Evolutionary conservation across 2,888 invertebrate species (phyloP), one percentile per base, ranked within the genome.

Genomic region (Drosophila imparisetae): DNA sequence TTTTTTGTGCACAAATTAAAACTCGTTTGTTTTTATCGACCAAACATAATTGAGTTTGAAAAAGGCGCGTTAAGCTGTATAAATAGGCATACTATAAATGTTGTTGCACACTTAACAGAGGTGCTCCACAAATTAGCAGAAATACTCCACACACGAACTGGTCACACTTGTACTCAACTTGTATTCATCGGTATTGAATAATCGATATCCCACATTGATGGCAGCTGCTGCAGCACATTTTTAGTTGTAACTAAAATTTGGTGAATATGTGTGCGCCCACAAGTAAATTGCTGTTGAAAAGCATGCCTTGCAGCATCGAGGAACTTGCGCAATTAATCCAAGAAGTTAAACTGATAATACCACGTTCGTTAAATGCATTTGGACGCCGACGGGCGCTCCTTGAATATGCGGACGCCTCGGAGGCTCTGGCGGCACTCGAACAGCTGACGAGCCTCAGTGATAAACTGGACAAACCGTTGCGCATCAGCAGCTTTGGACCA

Each of bases 381-480:
- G 91, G 91, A 1, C 78, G 91, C 1, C 82, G 86, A 29, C 91
- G 91, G 30, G 80, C 80, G 6, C 58, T 91, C n/a, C 60, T 91
- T 10, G 79, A 74, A 11, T 91, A 90, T 52, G 63, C 75, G 2
- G 72, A 79, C 29, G 50, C 64, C 2, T 45, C 27, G 8, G 81
- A 86, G 55, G 81, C 88, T 15, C 64, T 70, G 24, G n/a, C n/a
- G 6, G 92, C 90, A 0, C 60, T 91, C 11, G 53, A 72, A 6
- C 77, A 80, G 38, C 66, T 91, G 24, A 72, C 75, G 13, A 52
- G 32, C 0, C 61, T 86, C 2, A 74, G 64, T 32, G 69, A 74
- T 21, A 57, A 73, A 45, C 72, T 85, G 52, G 86, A 83, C 38
- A 88, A 81, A 21, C 90, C 90, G 4, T 57, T 86, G 27, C 61